Base-by-base conservation (phyloP, 1,140 invertebrate species). In the Ruditapes philippinarum region DNA sequence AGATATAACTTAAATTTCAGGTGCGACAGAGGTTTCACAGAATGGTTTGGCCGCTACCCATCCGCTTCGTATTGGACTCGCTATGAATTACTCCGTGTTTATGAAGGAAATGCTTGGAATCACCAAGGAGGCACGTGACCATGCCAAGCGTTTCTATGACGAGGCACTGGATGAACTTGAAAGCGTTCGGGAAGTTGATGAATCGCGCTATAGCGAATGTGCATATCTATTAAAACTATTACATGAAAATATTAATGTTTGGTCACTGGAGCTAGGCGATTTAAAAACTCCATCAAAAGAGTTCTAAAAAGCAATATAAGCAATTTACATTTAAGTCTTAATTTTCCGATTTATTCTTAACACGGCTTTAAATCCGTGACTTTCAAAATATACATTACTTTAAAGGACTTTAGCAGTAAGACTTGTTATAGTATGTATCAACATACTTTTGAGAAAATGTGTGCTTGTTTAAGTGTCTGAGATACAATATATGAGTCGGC, bases 211-310 rank as follows among this genome's bases (percentile, higher is more conserved):
- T 42, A 31, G 40, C 14, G 76, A 62, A 40, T 79, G 45, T 38
- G 81, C 62, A 25, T 62, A 49, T 28, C 51, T 85, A n/a, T 14
- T 79, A 5, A 25, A 31, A 17, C 38, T 90, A 14, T 19, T 90
- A n/a, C 45, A 60, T 68, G 73, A 57, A 54, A 74, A 83, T 60
- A 68, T 80, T 11, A 78, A 57, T 33, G 28, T 65, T 0, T 90
- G 73, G 82, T 62, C 70, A 1, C 25, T 17, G 28, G 28, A 65
- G 19, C 9, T 42, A 57, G 40, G 31, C 25, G 2, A 36, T 14
- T 25, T n/a, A 14, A 45, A 28, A 11, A 36, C 73, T 25, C 33
- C 11, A 14, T 97, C 97, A 92, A 97, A 97, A 33, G 33, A 28
- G 38, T 45, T 90, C 31, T 62, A 62, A 36, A n/a, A n/a, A n/a